These are phyloP conservation scores for Gambusia yucatana DNA, from an alignment of 2,797 vertebrate genomes.

Conservation along the genomic window DNA sequence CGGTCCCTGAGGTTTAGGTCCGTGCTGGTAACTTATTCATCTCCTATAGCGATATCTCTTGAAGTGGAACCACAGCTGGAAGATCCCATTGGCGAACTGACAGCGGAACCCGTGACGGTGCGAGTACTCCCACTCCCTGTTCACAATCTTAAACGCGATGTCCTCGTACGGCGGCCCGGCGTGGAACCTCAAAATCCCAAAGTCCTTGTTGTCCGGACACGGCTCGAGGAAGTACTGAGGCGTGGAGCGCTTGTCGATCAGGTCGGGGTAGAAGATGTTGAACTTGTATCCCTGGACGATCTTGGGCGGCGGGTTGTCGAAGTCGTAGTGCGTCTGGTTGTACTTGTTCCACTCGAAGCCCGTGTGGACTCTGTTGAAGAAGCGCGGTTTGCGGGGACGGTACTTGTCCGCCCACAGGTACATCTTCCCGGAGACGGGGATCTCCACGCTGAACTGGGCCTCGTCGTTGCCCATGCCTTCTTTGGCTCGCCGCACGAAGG, in stretches of 20 bases:
- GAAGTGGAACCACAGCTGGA: conserved; percentile 99
- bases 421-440: conserved; percentile 93
- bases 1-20: conserved; percentile 30
- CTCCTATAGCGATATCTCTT: conserved; percentile 96
- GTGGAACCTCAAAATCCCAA: conserved; percentile 94
- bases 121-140: conserved; percentile 97
- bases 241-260: conserved; percentile 95
- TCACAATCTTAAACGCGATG: conserved; percentile 98
- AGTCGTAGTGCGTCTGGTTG: conserved; percentile 99
- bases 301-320: conserved; percentile 96
- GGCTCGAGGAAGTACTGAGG: conserved; percentile 98
- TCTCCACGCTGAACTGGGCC: conserved; percentile 97
- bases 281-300: conserved; percentile 99
- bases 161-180: conserved; percentile 97
- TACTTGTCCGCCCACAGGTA: conserved; percentile 99
- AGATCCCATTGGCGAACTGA: conserved; percentile 98
- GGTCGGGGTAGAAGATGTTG: conserved; percentile 98
- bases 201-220: conserved; percentile 94
- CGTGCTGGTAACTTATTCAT: conserved; percentile 53
- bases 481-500: conserved; percentile 91
- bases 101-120: conserved; percentile 98
- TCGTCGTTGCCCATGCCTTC: conserved; percentile 96
- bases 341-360: conserved; percentile 99
- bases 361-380: conserved; percentile 98
- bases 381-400: conserved; percentile 95